phyloP scores from a whole-genome alignment of 2,113 vertebrate species.

The Sylvietta virens region DNA sequence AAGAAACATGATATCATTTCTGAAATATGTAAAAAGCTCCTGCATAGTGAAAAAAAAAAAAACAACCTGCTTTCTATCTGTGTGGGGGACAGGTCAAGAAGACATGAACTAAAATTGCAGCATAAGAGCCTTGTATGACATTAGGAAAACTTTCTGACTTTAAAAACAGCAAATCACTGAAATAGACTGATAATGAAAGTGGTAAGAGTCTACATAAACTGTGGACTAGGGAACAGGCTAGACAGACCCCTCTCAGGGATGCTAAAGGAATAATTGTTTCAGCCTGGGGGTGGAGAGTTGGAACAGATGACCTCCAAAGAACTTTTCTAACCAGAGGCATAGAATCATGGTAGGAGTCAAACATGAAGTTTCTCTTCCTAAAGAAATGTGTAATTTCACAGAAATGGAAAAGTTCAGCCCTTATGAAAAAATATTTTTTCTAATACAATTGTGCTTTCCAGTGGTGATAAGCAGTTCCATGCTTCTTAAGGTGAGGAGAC shows the following conservation, averaged over 20 bases:
- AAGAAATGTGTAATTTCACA: not conserved
- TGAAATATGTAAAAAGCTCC: not conserved
- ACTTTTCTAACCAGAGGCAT: not conserved
- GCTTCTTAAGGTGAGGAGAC: not conserved
- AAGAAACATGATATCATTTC: not conserved
- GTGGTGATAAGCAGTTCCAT: not conserved
- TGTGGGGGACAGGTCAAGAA: constrained; percentile 18
- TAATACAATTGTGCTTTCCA: not conserved
- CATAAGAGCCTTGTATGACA: not conserved
- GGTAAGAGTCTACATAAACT: not conserved
- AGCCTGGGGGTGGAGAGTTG: not conserved
- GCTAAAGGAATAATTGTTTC: constrained; percentile 8
- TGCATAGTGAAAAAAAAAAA: not conserved
- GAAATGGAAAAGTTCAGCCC: not conserved
- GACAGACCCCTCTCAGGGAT: not conserved
- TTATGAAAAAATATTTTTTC: not conserved
- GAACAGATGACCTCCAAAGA: not conserved
- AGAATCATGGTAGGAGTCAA: not conserved
- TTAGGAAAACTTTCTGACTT: constrained; percentile 23
- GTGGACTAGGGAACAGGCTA: not conserved
- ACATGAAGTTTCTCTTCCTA: not conserved
- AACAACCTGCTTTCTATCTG: constrained; percentile 2
- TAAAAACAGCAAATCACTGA: constrained; percentile 3
- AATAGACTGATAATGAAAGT: not conserved
- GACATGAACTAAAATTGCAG: not conserved